These are phyloP conservation scores for Anorthoa munda DNA, from an alignment of 2,888 invertebrate genomes.

Conservation along the genomic window DNA sequence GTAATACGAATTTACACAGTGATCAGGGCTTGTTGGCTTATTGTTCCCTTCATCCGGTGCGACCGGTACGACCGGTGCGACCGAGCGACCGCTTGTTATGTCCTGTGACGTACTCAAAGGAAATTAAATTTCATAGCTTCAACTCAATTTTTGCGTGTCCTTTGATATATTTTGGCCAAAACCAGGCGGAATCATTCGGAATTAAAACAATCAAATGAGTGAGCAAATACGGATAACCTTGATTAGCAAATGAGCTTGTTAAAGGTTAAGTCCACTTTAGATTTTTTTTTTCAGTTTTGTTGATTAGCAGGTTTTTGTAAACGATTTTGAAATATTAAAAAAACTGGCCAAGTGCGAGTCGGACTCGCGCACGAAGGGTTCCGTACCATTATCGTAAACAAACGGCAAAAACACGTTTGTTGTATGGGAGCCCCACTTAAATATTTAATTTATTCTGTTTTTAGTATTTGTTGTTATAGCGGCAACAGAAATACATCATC, in stretches of 20 bases:
- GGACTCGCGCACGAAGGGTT: too few species aligned
- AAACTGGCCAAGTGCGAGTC: too few species aligned
- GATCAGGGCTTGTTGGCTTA: conserved; percentile 52
- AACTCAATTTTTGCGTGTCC: conserved; percentile 54
- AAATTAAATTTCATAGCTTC: conserved; percentile 63
- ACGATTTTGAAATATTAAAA: neutral
- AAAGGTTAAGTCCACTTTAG: neutral
- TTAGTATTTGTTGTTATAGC: too few species aligned
- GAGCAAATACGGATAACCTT: neutral
- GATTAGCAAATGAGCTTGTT: conserved; percentile 10
- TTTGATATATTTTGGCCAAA: conserved; percentile 50
- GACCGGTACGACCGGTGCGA: conserved; percentile 52
- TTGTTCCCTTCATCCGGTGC: conserved; percentile 59
- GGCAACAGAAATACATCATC: too few species aligned
- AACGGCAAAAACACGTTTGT: too few species aligned
- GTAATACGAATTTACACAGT: conserved; percentile 41
- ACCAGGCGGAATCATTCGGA: conserved; percentile 35
- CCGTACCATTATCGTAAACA: too few species aligned
- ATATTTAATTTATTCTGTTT: too few species aligned
- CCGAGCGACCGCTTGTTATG: conserved; percentile 60
- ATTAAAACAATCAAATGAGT: conserved; percentile 51
- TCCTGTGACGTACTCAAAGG: conserved; percentile 54
- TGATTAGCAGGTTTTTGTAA: neutral
- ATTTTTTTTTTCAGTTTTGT: neutral
- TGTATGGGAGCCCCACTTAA: too few species aligned